Conservation (phyloP, 1,140 invertebrate species). For the Augochlora pura region DNA sequence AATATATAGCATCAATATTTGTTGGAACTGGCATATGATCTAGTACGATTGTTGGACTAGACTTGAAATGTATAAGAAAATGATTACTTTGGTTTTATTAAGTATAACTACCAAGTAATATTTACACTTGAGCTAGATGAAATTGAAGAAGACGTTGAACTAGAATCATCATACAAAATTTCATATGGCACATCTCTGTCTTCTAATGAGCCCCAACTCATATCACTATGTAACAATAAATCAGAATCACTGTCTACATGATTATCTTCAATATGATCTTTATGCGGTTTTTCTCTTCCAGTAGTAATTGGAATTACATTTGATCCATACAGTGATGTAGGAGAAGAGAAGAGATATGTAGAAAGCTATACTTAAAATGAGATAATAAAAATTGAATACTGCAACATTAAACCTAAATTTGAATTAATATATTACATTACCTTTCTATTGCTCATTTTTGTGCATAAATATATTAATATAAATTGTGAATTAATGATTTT, state of each 20-base stretch:
- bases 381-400: background rate
- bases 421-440: slow-evolving; percentile 10
- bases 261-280: background rate
- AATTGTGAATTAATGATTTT: background rate
- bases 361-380: background rate
- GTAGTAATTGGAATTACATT: background rate
- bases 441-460: background rate
- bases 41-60: slow-evolving; percentile 1
- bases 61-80: background rate
- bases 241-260: background rate
- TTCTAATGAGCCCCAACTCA: slow-evolving; percentile 21
- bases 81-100: slow-evolving; percentile 7
- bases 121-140: slow-evolving; percentile 14
- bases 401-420: background rate
- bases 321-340: background rate
- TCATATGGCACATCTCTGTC: slow-evolving; percentile 31
- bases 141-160: background rate
- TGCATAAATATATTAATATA: background rate
- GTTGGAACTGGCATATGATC: background rate
- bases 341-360: slow-evolving; percentile 28
- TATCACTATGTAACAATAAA: slow-evolving; percentile 18
- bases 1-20: slow-evolving; percentile 34
- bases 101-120: background rate
- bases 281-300: background rate
- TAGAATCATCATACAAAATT: background rate